phyloP scores from a whole-genome alignment of 2,797 vertebrate species.

The Bucorvus abyssinicus region DNA sequence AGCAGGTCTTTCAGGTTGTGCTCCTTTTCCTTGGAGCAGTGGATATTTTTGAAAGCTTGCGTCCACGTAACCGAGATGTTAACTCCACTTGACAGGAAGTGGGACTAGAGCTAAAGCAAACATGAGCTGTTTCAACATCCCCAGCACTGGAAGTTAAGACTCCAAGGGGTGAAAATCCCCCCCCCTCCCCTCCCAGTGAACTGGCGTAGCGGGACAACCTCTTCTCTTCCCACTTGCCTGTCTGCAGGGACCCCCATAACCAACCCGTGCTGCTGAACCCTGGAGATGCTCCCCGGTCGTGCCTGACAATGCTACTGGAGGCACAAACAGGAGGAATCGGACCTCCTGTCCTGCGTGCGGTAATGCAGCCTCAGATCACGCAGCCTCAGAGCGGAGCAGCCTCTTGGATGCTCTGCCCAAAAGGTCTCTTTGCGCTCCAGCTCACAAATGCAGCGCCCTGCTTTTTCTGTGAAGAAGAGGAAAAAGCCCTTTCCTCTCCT shows the following conservation, averaged over 20 bases:
- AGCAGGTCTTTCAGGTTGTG: slow-evolving; percentile 7
- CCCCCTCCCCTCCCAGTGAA: not conserved
- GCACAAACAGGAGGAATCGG: not conserved
- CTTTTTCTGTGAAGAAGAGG: not conserved
- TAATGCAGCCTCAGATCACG: not conserved
- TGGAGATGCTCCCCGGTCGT: fast-evolving
- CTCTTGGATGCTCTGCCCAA: not conserved
- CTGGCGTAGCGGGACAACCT: not conserved
- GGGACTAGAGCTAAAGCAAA: not conserved
- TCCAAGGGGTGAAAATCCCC: not conserved
- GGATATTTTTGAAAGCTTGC: not conserved
- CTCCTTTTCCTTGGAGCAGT: slow-evolving; percentile 20
- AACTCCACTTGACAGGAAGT: not conserved
- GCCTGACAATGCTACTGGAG: not conserved
- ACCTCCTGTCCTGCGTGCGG: not conserved
- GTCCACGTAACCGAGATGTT: not conserved
- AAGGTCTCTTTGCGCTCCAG: not conserved
- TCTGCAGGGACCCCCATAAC: not conserved
- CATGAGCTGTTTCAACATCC: not conserved
- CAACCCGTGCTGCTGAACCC: not conserved
- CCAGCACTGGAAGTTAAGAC: not conserved
- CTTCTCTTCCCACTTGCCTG: not conserved
- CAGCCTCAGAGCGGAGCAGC: fast-evolving
- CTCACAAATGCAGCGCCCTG: not conserved
- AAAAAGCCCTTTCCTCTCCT: not conserved